Evolutionary conservation across 2,888 invertebrate genomes (phyloP).

Genomic region (Palloptera scutellata): DNA sequence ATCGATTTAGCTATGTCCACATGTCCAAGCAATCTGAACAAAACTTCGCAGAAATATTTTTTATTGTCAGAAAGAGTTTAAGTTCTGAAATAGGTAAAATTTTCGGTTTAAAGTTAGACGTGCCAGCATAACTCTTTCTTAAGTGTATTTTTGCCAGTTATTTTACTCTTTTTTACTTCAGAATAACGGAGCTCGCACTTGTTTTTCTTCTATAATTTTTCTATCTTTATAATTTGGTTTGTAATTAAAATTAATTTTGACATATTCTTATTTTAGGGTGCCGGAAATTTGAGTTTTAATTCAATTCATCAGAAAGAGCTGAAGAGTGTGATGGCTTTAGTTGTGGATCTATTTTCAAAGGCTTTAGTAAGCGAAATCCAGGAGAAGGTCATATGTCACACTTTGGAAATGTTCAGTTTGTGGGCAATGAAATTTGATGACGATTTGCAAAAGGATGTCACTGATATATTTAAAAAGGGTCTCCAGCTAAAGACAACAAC

Average conservation of each 20-base stretch:
- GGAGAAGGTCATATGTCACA: constrained; percentile 85
- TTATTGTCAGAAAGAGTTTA: no score
- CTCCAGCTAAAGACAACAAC: constrained; percentile 79
- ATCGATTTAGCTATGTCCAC: no score
- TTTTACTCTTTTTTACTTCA: no score
- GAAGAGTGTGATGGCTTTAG: constrained; percentile 69
- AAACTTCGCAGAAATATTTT: no score
- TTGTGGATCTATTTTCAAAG: constrained; percentile 75
- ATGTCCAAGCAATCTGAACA: no score
- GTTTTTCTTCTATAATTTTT: background rate
- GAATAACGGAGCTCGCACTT: no score
- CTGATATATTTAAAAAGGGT: constrained; percentile 78
- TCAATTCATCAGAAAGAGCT: constrained; percentile 70
- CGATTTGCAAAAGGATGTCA: constrained; percentile 72
- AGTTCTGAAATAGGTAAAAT: no score
- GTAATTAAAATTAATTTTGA: constrained; percentile 2
- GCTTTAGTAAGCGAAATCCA: constrained; percentile 89
- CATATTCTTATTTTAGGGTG: constrained; percentile 65
- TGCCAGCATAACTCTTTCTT: no score
- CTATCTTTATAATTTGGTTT: background rate
- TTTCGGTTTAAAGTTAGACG: no score
- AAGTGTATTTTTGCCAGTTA: no score
- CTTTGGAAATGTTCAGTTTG: constrained; percentile 79
- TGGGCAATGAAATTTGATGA: constrained; percentile 77
- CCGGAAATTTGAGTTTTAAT: constrained; percentile 78